phyloP scores from a whole-genome alignment of 2,797 vertebrate species.

The Gallinago solitaria region DNA sequence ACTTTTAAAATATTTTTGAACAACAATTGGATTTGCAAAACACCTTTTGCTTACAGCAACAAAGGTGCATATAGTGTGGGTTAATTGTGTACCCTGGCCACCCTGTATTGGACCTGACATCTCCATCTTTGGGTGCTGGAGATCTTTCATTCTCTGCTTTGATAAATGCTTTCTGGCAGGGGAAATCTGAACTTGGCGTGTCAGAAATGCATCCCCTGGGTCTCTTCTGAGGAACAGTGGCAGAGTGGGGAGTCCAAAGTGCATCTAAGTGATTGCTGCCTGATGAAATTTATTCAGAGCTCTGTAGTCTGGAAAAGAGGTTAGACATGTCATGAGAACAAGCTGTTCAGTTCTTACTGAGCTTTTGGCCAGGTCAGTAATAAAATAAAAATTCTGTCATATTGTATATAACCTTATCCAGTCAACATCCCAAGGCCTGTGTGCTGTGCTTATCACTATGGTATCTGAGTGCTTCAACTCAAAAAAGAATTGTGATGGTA shows the following conservation, averaged over 20 bases:
- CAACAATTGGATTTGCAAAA: background rate
- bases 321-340: background rate
- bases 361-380: background rate
- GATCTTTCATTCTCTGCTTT: background rate
- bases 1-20: background rate
- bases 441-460: background rate
- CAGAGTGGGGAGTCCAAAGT: background rate
- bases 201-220: background rate
- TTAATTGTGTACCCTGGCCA: background rate
- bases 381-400: background rate
- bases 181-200: background rate
- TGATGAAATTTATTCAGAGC: conserved; percentile 7
- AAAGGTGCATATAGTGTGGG: accelerated
- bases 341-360: background rate
- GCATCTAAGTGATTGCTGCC: background rate
- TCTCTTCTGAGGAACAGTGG: background rate
- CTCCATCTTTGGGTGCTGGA: background rate
- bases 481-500: background rate
- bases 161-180: background rate
- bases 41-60: background rate
- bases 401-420: background rate
- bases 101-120: background rate
- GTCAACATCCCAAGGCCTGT: background rate
- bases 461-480: background rate
- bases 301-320: background rate